phyloP scores from a whole-genome alignment of 2,888 invertebrate species.

The Drosophila mimetica region DNA sequence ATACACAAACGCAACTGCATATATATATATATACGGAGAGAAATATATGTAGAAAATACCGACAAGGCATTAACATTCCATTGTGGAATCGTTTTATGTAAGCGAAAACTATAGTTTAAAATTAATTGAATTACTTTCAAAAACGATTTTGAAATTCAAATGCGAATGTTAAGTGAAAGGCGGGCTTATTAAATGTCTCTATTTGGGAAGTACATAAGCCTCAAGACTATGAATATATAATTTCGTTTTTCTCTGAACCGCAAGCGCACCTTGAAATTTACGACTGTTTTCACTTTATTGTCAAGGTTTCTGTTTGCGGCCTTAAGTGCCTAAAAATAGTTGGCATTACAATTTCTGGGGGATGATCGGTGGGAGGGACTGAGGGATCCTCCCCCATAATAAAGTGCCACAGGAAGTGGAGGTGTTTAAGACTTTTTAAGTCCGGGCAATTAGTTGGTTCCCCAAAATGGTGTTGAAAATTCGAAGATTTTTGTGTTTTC shows the following conservation, averaged over 20 bases:
- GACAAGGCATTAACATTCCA: constrained; percentile 63
- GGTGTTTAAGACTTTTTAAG: constrained; percentile 23
- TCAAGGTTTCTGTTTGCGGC: constrained; percentile 47
- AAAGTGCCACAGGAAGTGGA: constrained; percentile 11
- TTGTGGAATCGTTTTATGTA: constrained; percentile 63
- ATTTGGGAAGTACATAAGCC: constrained; percentile 22
- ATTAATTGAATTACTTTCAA: constrained; percentile 39
- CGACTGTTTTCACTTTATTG: constrained; percentile 57
- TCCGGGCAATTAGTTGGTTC: constrained; percentile 46
- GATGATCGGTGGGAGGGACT: constrained; percentile 17
- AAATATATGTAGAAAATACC: constrained; percentile 9
- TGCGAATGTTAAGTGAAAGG: constrained; percentile 10
- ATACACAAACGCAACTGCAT: constrained; percentile 17
- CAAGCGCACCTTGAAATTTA: constrained; percentile 73
- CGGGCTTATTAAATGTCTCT: constrained; percentile 59
- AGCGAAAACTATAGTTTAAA: constrained; percentile 58
- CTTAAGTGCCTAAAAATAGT: constrained; percentile 50
- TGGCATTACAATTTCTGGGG: constrained; percentile 10
- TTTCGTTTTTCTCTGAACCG: constrained; percentile 3
- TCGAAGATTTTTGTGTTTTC: constrained; percentile 37
- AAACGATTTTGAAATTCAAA: constrained; percentile 36
- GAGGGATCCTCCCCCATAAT: constrained; percentile 10
- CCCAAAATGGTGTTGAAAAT: constrained; percentile 66
- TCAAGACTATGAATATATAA: constrained; percentile 3
- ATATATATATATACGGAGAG: constrained; percentile 17